Base-by-base conservation (phyloP, 2,888 invertebrate genomes). In the Crepidodera aurea region DNA sequence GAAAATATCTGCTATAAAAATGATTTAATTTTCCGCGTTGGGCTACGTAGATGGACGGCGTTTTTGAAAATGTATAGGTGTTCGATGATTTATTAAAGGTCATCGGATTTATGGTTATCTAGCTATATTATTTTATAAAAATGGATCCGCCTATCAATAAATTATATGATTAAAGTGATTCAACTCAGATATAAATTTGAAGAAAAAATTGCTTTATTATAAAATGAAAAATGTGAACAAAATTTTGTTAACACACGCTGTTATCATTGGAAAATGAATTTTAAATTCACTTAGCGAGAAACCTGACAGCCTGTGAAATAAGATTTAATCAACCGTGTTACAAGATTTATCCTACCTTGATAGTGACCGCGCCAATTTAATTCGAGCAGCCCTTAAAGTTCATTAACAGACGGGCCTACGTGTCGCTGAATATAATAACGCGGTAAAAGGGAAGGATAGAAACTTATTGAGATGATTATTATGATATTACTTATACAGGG, bases 361-460 rank as follows among this genome's bases (percentile, higher is more conserved):
- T 16, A 32, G n/a, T 37, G 51, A 37, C 16, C 37, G 22, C 13
- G 22, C 51, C 37, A 51, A 39, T 22, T 51, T 22, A 37, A 51
- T 37, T 51, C 18, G 16, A 40, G 22, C 34, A 39, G 18, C 51
- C 51, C 51, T 51, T 51, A 22, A 51, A 37, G 19, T 51, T 51
- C 15, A 13, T 51, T 39, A 51, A 51, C 16, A 51, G 51, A 32
- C 10, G 12, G 32, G 16, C 34, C 51, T 51, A 51, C 51, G 51
- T 51, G 51, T 51, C 22, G 4, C 32, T 29, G 51, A 51, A 34
- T 34, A 51, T 32, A 34, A 37, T 51, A 51, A 51, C 15, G 27
- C 3, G 1, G 48, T 18, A 37, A 51, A 34, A 16, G 19, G 51
- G 5, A 50, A 10, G 15, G 29, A 50, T 27, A n/a, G 27, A 32